Evolutionary conservation across 2,797 vertebrate species (phyloP).

Genomic region (Artibeus jamaicensis): DNA sequence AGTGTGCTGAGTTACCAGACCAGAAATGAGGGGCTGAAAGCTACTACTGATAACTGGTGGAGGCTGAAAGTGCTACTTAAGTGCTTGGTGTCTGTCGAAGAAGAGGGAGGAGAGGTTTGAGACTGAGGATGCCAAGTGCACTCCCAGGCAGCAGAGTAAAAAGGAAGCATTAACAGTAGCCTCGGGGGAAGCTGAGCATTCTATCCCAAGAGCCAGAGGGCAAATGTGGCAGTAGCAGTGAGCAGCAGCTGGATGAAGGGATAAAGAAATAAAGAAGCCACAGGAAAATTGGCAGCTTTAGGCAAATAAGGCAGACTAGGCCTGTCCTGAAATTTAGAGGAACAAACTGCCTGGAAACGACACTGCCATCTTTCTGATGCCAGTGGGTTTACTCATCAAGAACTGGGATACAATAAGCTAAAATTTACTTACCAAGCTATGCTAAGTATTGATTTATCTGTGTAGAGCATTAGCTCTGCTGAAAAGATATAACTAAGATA

Average conservation of each 20-base stretch:
- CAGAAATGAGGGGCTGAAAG: slow-evolving; percentile 77
- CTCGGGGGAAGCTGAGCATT: slow-evolving; percentile 57
- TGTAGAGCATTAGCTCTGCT: not conserved
- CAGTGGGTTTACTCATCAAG: slow-evolving; percentile 9
- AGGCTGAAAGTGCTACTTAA: slow-evolving; percentile 76
- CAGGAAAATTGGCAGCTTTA: slow-evolving; percentile 67
- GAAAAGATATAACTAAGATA: not conserved
- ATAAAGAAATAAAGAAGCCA: slow-evolving; percentile 69
- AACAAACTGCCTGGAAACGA: slow-evolving; percentile 52
- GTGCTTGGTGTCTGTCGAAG: slow-evolving; percentile 67
- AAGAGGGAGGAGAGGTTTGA: slow-evolving; percentile 66
- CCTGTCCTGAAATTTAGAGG: slow-evolving; percentile 7
- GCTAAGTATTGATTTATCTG: not conserved
- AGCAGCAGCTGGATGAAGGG: slow-evolving; percentile 69
- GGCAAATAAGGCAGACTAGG: not conserved
- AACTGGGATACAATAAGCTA: not conserved
- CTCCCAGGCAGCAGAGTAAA: slow-evolving; percentile 69
- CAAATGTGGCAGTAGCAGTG: slow-evolving; percentile 53
- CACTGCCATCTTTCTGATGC: slow-evolving; percentile 24
- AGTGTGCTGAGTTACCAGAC: slow-evolving; percentile 65
- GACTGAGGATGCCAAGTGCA: slow-evolving; percentile 70
- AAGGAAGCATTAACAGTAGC: slow-evolving; percentile 73
- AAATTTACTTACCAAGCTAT: slow-evolving; percentile 18
- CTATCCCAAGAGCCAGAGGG: slow-evolving; percentile 68
- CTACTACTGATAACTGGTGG: slow-evolving; percentile 74